phyloP scores from a whole-genome alignment of 2,888 invertebrate species.

The Gerris lacustris region DNA sequence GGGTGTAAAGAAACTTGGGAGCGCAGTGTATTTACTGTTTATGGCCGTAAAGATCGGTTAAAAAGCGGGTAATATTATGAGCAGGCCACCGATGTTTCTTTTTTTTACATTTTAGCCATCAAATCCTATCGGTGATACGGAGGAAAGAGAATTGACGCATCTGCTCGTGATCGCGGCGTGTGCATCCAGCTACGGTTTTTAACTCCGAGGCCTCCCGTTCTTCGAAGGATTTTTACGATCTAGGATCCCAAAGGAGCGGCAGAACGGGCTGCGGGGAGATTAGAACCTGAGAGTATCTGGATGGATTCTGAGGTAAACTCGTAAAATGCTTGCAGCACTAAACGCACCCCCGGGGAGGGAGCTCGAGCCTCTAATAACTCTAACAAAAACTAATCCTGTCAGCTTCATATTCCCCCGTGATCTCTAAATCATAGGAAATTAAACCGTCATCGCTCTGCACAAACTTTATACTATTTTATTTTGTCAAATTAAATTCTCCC shows the following conservation, averaged over 20 bases:
- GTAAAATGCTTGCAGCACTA: neutral
- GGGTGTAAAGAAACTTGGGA: neutral
- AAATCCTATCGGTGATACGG: neutral
- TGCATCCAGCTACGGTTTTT: neutral
- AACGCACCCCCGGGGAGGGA: neutral
- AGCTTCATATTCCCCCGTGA: neutral
- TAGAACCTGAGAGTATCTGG: neutral
- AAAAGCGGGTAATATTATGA: neutral
- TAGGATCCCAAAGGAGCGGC: neutral
- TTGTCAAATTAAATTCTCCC: neutral
- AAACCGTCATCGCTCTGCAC: neutral
- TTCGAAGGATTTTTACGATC: neutral
- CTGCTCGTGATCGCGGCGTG: neutral
- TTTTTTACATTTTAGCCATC: neutral
- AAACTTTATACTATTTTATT: neutral
- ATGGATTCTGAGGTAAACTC: neutral
- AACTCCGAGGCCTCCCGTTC: too few relatives aligned
- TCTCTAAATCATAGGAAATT: constrained; percentile 1
- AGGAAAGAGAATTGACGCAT: neutral
- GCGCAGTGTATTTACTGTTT: neutral
- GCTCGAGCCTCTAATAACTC: neutral
- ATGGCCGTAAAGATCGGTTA: neutral
- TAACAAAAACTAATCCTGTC: neutral
- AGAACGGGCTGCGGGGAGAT: neutral
- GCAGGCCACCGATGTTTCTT: neutral